Evolutionary conservation across 2,797 vertebrate genomes (phyloP).

Genomic region (Peromyscus nudipes): DNA sequence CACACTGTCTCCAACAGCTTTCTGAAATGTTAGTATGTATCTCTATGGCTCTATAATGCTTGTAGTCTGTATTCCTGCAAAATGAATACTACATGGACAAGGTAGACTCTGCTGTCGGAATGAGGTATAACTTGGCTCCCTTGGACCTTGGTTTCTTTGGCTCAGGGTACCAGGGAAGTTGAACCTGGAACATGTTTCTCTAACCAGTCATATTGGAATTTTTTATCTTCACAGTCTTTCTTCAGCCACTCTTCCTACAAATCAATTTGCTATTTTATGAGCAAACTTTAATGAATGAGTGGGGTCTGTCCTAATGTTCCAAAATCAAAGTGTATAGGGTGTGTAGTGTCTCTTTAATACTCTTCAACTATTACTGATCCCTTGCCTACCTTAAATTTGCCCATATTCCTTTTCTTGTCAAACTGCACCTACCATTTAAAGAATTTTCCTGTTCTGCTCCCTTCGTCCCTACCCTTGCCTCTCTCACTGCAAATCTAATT

Average conservation of each 20-base stretch:
- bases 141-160: not conserved
- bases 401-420: not conserved
- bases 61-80: not conserved
- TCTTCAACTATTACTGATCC: not conserved
- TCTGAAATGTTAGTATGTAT: not conserved
- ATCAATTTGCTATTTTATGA: not conserved
- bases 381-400: not conserved
- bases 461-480: not conserved
- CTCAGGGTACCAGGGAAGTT: not conserved
- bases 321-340: not conserved
- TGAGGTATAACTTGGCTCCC: not conserved
- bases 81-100: not conserved
- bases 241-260: not conserved
- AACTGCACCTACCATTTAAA: not conserved
- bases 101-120: not conserved
- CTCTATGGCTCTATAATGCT: not conserved
- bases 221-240: not conserved
- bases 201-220: not conserved
- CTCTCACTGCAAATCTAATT: not conserved
- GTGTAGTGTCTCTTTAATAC: not conserved
- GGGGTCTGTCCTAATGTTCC: not conserved
- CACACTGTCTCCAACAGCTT: not conserved
- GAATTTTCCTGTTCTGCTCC: not conserved
- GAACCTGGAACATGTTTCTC: not conserved
- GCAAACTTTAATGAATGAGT: not conserved